phyloP scores from a whole-genome alignment of 2,113 vertebrate species.

The Oreochromis spilurus region DNA sequence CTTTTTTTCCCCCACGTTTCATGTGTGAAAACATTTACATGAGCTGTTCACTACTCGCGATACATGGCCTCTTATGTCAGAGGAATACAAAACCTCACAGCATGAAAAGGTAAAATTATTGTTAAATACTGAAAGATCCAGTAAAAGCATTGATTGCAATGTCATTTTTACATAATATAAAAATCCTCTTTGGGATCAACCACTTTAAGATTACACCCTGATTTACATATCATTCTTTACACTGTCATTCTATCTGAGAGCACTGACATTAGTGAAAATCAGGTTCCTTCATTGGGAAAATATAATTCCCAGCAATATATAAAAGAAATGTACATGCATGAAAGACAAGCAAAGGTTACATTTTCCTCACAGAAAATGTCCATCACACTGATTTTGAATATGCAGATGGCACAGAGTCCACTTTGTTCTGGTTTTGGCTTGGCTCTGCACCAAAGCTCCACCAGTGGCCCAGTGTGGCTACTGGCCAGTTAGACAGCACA shows the following conservation, averaged over 20 bases:
- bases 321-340: conserved; percentile 66
- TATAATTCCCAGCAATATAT: not conserved
- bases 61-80: conserved; percentile 22
- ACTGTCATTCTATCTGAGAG: not conserved
- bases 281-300: not conserved
- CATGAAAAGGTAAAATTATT: conserved; percentile 25
- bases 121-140: conserved; percentile 43
- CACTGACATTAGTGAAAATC: not conserved
- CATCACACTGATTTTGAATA: conserved; percentile 6
- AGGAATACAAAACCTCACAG: conserved; percentile 48
- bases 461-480: not conserved
- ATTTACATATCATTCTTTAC: not conserved
- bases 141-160: conserved; percentile 14
- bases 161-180: conserved; percentile 16
- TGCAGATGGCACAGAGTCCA: conserved; percentile 6
- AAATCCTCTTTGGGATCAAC: conserved; percentile 50
- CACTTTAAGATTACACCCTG: not conserved
- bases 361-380: conserved; percentile 45
- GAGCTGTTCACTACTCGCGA: conserved; percentile 28
- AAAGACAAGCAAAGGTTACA: conserved; percentile 59
- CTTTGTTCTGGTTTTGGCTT: not conserved
- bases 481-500: not conserved
- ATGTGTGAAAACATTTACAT: conserved; percentile 10
- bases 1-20: fast-evolving
- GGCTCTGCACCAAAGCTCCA: not conserved